These are phyloP conservation scores for Polyploca ridens DNA, from an alignment of 2,888 invertebrate species.

Conservation along the genomic window DNA sequence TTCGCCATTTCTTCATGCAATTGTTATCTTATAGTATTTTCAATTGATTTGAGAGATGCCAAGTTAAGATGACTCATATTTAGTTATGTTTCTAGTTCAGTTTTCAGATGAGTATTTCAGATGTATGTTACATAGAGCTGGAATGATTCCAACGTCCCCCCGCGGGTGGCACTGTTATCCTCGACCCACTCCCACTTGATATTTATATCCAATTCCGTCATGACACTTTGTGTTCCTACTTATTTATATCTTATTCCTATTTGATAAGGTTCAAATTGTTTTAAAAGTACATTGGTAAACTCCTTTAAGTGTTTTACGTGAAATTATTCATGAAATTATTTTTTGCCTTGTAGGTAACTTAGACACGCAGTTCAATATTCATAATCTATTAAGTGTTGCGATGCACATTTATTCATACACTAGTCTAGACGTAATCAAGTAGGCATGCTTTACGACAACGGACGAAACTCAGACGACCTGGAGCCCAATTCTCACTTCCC, in stretches of 20 bases:
- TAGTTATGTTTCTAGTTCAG: constrained; percentile 15
- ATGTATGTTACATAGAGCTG: constrained; percentile 34
- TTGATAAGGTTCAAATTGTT: constrained; percentile 11
- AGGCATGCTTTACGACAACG: background rate
- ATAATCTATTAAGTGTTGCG: too few species aligned
- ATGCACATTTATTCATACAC: background rate
- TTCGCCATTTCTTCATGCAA: background rate
- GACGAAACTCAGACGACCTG: background rate
- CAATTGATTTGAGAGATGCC: background rate
- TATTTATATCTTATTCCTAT: background rate
- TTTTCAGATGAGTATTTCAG: constrained; percentile 15
- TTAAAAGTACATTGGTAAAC: too few species aligned
- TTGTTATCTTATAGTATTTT: background rate
- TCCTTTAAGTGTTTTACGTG: background rate
- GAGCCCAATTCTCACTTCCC: too few species aligned
- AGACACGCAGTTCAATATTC: too few species aligned
- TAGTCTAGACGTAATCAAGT: background rate
- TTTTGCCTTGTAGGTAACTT: background rate
- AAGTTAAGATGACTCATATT: constrained; percentile 1
- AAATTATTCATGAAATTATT: background rate
- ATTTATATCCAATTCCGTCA: constrained; percentile 41
- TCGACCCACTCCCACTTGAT: constrained; percentile 38
- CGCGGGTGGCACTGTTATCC: constrained; percentile 34
- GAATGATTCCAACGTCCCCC: constrained; percentile 46
- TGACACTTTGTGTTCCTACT: constrained; percentile 16